phyloP scores from a whole-genome alignment of 2,888 invertebrate species.

The Harpalus rubripes region DNA sequence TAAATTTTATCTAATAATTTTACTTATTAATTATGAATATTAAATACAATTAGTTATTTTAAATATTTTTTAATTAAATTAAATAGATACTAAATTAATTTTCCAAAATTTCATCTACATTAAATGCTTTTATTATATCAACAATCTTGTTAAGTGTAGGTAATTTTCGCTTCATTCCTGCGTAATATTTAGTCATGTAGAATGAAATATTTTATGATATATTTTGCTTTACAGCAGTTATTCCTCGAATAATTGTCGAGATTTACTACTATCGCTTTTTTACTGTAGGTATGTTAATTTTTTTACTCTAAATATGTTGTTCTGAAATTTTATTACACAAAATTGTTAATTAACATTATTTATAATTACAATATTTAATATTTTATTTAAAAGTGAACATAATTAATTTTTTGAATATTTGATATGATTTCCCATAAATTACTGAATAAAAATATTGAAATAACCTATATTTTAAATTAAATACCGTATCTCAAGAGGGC shows the following conservation, averaged over 20 bases:
- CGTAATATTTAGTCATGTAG: neutral
- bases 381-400: neutral
- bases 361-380: neutral
- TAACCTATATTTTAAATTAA: neutral
- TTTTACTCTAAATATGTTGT: neutral
- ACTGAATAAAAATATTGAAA: neutral
- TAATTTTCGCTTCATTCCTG: neutral
- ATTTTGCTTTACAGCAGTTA: neutral
- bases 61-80: too few relatives aligned
- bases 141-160: too few relatives aligned
- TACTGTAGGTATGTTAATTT: neutral
- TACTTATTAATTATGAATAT: too few relatives aligned
- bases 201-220: slow-evolving; percentile 1
- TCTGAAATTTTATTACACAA: neutral
- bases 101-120: too few relatives aligned
- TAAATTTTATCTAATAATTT: too few relatives aligned
- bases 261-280: neutral
- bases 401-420: neutral
- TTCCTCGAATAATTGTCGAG: neutral
- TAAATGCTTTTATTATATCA: too few relatives aligned
- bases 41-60: too few relatives aligned
- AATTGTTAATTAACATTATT: too few relatives aligned
- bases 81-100: too few relatives aligned
- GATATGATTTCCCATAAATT: neutral
- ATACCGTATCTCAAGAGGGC: neutral